Base-by-base conservation (phyloP, 2,888 invertebrate genomes). In the Agonopterix alstromeriana region DNA sequence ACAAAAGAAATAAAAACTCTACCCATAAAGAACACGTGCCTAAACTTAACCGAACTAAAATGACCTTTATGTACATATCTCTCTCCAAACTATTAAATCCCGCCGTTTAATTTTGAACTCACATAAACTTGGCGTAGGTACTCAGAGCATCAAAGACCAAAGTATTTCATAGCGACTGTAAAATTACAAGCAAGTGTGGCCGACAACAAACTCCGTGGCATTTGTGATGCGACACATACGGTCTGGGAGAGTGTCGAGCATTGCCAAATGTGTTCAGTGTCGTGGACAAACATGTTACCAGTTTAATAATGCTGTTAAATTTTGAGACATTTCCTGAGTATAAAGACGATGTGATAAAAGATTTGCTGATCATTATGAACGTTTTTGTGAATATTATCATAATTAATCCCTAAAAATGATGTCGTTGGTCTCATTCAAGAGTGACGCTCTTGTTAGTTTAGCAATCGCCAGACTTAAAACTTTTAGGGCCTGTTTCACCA, bases 141-240 rank as follows among this genome's bases (percentile, higher is more conserved):
- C 61, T 60, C 51, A 48, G 44, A 55, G 70, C 72, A 68, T 74
- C 72, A 73, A 76, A 75, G 71, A 49, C 52, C 57, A 58, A 61
- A 67, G 62, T 63, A 63, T 68, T 72, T 67, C 67, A 69, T 66
- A 58, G 63, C 65, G 57, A 67, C 65, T 60, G 57, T 73, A 67
- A 73, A 72, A 66, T 67, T 67, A 67, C 60, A 57, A 50, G 50
- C 52, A 52, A 56, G 58, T 53, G 58, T 44, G 49, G 47, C 48
- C 46, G 54, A 51, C 52, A 50, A 52, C 49, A 43, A 47, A 51
- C 50, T 49, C 50, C 48, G 40, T 49, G 46, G 46, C 43, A 35
- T 17, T 43, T 42, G 41, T 51, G 46, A 46, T 14, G 36, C 27
- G 12, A 41, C 48, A 46, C 43, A 48, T 11, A 48, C 46, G 38